Evolutionary conservation across 2,888 invertebrate genomes (phyloP).

Genomic region (Yponomeuta malinellus): DNA sequence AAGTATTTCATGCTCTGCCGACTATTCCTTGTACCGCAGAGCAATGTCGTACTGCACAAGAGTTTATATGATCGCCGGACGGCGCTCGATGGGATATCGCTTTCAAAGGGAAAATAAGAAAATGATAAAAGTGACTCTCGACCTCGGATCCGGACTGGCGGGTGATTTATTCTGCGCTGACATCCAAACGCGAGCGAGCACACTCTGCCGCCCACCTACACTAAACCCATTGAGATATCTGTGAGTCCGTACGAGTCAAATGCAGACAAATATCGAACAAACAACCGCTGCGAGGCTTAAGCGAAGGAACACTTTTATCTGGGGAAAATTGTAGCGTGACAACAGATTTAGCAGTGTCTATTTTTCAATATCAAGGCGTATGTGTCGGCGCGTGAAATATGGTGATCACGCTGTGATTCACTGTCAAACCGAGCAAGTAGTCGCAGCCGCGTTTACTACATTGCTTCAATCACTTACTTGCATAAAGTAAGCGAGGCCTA

Average conservation of each 20-base stretch:
- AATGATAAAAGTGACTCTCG: constrained; percentile 1
- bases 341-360: neutral
- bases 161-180: neutral
- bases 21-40: neutral
- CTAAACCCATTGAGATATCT: constrained; percentile 1
- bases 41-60: neutral
- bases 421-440: neutral
- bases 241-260: neutral
- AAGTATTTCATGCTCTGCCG: constrained; percentile 1
- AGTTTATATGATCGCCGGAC: constrained; percentile 2
- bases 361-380: neutral
- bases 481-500: too few relatives aligned
- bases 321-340: neutral
- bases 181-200: neutral
- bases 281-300: neutral
- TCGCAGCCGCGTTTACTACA: neutral
- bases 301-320: neutral
- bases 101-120: constrained; percentile 1
- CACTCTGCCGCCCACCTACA: neutral
- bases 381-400: neutral
- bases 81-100: neutral
- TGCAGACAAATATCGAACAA: neutral
- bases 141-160: neutral
- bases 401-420: neutral
- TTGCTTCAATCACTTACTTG: too few relatives aligned